Evolutionary conservation across 2,797 vertebrate species (phyloP), one percentile per base, ranked within the genome.

Genomic region (Vipera latastei): DNA sequence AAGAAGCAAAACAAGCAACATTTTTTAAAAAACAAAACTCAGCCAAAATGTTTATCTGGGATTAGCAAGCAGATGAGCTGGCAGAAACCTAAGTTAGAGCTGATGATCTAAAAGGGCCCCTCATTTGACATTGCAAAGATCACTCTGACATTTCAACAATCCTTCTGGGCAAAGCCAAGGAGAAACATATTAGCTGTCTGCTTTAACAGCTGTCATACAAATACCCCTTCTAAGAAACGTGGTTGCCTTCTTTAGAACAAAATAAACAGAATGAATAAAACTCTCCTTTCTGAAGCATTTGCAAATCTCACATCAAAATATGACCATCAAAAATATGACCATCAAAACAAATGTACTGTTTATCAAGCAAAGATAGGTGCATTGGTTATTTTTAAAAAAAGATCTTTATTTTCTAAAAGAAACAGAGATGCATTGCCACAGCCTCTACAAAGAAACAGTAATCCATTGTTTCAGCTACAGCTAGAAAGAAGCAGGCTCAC

Each of bases 191-290:
- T n/a, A 53, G 26, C 53, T 48, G 9, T 83, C 5, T 78, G 92
- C 48, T 92, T 61, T 48, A 6, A 28, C 93, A 91, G n/a, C 59
- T 89, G 90, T 91, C 87, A 38, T 1, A 18, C 53, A 91, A 69
- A 93, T 65, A 89, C 63, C 89, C 85, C 90, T 93, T 90, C 91
- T 91, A 61, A 57, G 53, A 0, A 13, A 89, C 85, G 14, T 89
- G 90, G 13, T 86, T 3, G 65, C 90, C 86, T 9, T 85, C 7
- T 0, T 95, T 94, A 93, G 92, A 96, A 96, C 0, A 91, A 96
- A 96, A 94, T 91, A 95, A 94, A 95, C 59, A 96, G 90, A 90
- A 91, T 26, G 48, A 16, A 93, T 61, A 96, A 91, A 90, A 25
- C 28, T 28, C 65, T 94, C 91, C 92, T 95, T 95, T 92, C 92